Evolutionary conservation across 1,140 invertebrate genomes (phyloP).

Genomic region (Lethocerus indicus): DNA sequence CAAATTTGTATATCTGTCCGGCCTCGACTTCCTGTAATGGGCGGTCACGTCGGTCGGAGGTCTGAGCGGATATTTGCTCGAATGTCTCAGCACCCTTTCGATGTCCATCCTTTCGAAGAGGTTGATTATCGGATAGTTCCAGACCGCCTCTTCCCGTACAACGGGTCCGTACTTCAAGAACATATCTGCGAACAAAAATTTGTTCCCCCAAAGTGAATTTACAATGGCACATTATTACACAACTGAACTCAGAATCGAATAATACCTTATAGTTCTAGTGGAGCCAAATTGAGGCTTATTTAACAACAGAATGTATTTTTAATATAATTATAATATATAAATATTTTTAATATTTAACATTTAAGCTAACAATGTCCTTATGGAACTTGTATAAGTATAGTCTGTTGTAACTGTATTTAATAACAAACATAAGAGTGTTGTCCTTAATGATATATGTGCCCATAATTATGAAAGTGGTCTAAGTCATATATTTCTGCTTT

Average conservation of each 20-base stretch:
- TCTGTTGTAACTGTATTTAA: too few relatives aligned
- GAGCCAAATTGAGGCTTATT: not conserved
- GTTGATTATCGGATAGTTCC: conserved; percentile 56
- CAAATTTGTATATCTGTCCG: conserved; percentile 58
- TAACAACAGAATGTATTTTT: too few relatives aligned
- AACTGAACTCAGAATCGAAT: not conserved
- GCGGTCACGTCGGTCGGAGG: conserved; percentile 68
- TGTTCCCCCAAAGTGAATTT: conserved; percentile 1
- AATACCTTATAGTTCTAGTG: not conserved
- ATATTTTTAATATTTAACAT: not conserved
- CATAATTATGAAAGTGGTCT: too few relatives aligned
- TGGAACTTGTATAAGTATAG: too few relatives aligned
- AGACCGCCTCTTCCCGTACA: conserved; percentile 56
- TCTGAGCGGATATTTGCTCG: conserved; percentile 54
- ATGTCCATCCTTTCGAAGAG: conserved; percentile 59
- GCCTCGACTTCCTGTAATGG: conserved; percentile 50
- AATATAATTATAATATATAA: not conserved
- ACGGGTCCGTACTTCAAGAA: conserved; percentile 52
- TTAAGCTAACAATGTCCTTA: not conserved
- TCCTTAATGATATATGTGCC: too few relatives aligned
- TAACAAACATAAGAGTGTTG: too few relatives aligned
- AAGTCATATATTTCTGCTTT: too few relatives aligned
- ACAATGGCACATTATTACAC: conserved; percentile 6
- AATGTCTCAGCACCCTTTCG: conserved; percentile 50
- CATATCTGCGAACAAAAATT: conserved; percentile 36